A percentile compares a stretch with the other conserved stretches of the same genome.
Conservation (phyloP, 2,797 vertebrate species). For the Enteromius mattozi region DNA sequence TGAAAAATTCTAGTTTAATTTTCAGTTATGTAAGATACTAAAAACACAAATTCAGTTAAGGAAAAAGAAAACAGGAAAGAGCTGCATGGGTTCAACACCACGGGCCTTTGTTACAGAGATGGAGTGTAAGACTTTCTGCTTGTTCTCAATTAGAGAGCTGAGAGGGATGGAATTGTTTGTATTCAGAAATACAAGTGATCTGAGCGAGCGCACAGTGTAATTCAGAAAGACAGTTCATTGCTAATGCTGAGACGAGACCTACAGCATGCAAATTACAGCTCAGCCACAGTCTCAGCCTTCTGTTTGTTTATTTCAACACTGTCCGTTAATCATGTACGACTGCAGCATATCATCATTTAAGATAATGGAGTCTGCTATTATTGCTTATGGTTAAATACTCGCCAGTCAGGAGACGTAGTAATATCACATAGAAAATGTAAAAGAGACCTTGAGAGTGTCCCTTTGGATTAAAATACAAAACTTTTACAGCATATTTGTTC, state of each 20-base stretch:
- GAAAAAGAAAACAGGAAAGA: neutral
- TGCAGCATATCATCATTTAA: constrained; percentile 1
- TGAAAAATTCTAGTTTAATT: neutral
- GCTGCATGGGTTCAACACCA: neutral
- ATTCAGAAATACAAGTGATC: constrained; percentile 18
- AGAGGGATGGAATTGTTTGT: constrained; percentile 3
- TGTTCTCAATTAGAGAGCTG: constrained; percentile 5
- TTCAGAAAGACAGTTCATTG: neutral
- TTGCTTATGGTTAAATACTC: constrained; percentile 16
- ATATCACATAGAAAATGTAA: neutral
- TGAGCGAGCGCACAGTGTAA: neutral
- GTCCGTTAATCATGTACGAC: constrained; percentile 5
- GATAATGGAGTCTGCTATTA: constrained; percentile 31
- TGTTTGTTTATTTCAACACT: constrained; percentile 19
- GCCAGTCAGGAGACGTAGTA: neutral
- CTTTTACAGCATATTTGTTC: neutral
- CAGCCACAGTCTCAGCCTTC: constrained; percentile 13
- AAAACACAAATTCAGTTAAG: neutral
- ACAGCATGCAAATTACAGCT: constrained; percentile 14
- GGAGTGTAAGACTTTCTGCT: neutral
- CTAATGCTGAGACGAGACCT: constrained; percentile 5
- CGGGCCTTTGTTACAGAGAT: neutral
- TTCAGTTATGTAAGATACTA: neutral
- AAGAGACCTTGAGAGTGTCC: neutral
- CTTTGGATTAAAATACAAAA: neutral